phyloP scores from a whole-genome alignment of 1,140 invertebrate genomes.

The Drosophila elegans region DNA sequence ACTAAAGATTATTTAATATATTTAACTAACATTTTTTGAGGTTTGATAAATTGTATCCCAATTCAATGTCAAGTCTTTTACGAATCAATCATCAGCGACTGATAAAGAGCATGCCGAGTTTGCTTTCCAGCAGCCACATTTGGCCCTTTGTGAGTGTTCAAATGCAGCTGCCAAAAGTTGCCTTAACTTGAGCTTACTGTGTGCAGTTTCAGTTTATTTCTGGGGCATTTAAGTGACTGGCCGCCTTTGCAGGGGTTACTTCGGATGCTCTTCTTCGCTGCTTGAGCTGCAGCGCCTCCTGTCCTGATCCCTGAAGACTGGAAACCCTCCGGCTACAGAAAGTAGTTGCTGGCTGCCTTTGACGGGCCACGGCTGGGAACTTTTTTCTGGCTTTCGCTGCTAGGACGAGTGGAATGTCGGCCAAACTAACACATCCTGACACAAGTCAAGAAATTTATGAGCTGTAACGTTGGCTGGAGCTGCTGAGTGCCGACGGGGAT shows the following conservation, averaged over 20 bases:
- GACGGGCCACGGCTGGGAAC: constrained; percentile 53
- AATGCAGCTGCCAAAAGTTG: constrained; percentile 71
- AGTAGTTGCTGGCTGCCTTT: constrained; percentile 36
- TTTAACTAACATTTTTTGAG: background rate
- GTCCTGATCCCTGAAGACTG: background rate
- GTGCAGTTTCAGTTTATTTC: constrained; percentile 80
- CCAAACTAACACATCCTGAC: constrained; percentile 75
- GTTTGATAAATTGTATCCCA: background rate
- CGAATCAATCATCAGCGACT: constrained; percentile 15
- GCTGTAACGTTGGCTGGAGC: constrained; percentile 66
- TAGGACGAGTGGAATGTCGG: constrained; percentile 67
- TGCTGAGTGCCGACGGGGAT: constrained; percentile 37
- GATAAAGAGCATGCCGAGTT: constrained; percentile 41
- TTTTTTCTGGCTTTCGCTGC: constrained; percentile 45
- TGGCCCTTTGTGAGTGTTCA: constrained; percentile 39
- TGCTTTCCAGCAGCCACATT: constrained; percentile 10
- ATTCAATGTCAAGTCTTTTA: background rate
- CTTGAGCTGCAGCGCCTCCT: background rate
- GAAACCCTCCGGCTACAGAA: constrained; percentile 18
- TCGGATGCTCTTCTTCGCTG: constrained; percentile 8
- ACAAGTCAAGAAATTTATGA: constrained; percentile 83
- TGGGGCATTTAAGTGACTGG: constrained; percentile 73
- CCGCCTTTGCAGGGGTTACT: constrained; percentile 57
- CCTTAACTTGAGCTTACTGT: constrained; percentile 61
- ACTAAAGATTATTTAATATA: no score